Conservation (phyloP, 2,113 vertebrate genomes). For the Xiphophorus hellerii region DNA sequence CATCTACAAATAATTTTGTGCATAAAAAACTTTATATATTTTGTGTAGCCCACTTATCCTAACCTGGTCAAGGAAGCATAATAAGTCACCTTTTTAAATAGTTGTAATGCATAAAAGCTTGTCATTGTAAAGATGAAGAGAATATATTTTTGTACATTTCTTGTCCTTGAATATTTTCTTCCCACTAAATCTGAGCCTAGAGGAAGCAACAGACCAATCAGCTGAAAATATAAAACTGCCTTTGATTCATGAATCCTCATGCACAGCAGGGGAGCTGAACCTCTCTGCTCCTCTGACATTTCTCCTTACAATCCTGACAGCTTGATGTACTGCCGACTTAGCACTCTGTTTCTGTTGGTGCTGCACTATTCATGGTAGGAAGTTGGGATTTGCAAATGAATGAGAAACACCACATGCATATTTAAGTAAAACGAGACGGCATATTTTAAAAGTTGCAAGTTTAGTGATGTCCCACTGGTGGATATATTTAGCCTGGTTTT, state of each 20-base stretch:
- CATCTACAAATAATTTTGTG: too few species aligned
- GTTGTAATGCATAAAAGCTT: not conserved
- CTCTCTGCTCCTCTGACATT: conserved; percentile 34
- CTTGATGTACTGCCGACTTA: conserved; percentile 58
- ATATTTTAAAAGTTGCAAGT: conserved; percentile 64
- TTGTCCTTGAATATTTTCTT: conserved; percentile 35
- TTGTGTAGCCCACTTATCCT: too few species aligned
- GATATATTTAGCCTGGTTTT: conserved; percentile 34
- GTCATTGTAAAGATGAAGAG: too few species aligned
- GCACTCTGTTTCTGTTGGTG: conserved; percentile 28
- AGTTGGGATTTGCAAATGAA: conserved; percentile 26
- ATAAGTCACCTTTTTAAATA: too few species aligned
- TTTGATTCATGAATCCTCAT: conserved; percentile 62
- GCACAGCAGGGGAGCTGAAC: conserved; percentile 42
- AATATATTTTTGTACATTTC: too few species aligned
- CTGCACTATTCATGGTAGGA: conserved; percentile 22
- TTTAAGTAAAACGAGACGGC: conserved; percentile 56
- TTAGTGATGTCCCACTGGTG: conserved; percentile 42
- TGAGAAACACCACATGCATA: conserved; percentile 56
- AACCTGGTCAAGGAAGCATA: too few species aligned
- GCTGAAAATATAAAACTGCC: conserved; percentile 16
- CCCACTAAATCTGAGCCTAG: conserved; percentile 46
- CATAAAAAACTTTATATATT: too few species aligned
- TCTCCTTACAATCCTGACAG: conserved; percentile 26
- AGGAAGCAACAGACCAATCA: conserved; percentile 52